phyloP scores from a whole-genome alignment of 1,140 invertebrate genomes.

The Drosophila subobscura region DNA sequence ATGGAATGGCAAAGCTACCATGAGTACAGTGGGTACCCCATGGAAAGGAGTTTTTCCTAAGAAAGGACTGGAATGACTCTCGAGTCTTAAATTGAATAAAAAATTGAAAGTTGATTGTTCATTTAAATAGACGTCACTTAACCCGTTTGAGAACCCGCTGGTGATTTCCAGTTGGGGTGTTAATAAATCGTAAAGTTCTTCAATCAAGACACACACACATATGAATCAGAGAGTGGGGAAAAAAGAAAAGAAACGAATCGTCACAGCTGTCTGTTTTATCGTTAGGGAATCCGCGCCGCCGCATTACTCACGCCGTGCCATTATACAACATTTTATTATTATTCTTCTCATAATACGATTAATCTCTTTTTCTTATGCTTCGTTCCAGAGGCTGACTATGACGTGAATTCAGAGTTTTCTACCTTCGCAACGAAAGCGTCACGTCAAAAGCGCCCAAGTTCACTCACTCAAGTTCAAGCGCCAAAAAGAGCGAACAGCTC shows the following conservation, averaged over 20 bases:
- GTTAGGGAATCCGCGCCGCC: constrained; percentile 43
- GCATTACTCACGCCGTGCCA: constrained; percentile 51
- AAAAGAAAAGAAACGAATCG: constrained; percentile 16
- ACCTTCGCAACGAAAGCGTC: no score
- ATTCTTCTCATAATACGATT: constrained; percentile 23
- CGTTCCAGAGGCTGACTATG: constrained; percentile 2
- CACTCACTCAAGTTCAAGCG: constrained; percentile 49
- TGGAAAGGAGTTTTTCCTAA: neutral
- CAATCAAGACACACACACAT: constrained; percentile 10
- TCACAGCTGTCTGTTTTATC: constrained; percentile 41
- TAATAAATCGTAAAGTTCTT: constrained; percentile 40
- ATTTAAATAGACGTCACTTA: constrained; percentile 39
- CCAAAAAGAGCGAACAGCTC: constrained; percentile 9
- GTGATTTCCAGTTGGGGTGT: constrained; percentile 27
- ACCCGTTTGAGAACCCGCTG: constrained; percentile 24
- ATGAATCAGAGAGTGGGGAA: constrained; percentile 1
- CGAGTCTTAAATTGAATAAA: neutral
- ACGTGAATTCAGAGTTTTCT: constrained; percentile 1
- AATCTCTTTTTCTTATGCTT: constrained; percentile 17
- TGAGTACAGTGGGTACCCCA: neutral
- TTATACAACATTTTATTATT: constrained; percentile 32
- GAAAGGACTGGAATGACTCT: neutral
- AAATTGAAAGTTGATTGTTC: constrained; percentile 29
- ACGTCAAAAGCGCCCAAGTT: constrained; percentile 44
- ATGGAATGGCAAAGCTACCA: neutral